Evolutionary conservation across 2,797 vertebrate species (phyloP).

Genomic region (Carapus acus): DNA sequence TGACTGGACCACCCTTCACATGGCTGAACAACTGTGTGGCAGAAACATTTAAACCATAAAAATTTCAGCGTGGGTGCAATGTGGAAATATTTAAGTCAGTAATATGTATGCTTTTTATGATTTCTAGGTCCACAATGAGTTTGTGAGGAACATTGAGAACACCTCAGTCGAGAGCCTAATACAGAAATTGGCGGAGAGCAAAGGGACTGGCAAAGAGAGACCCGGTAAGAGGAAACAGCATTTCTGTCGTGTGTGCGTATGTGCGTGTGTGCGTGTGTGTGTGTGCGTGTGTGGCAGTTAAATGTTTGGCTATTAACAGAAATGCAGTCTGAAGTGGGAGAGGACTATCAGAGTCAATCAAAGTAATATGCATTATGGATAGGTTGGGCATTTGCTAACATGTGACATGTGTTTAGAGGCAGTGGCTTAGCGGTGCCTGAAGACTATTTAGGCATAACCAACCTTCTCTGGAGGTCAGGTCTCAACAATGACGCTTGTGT

Average conservation of each 20-base stretch:
- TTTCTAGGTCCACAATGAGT: slow-evolving; percentile 87
- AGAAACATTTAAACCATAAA: too few species aligned
- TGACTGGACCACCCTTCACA: too few species aligned
- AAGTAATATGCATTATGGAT: slow-evolving; percentile 74
- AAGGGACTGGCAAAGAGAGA: slow-evolving; percentile 94
- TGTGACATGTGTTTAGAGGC: slow-evolving; percentile 67
- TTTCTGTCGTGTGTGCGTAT: too few species aligned
- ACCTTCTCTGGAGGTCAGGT: slow-evolving; percentile 67
- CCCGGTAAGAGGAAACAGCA: too few species aligned
- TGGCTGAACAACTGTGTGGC: too few species aligned
- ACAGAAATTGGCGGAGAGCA: slow-evolving; percentile 91
- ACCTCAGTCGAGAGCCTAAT: slow-evolving; percentile 92
- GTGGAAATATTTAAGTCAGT: too few species aligned
- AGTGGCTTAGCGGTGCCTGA: slow-evolving; percentile 53
- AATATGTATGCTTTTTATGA: slow-evolving; percentile 4
- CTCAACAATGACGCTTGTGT: slow-evolving; percentile 74
- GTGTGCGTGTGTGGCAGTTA: neutral
- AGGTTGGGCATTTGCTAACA: slow-evolving; percentile 72
- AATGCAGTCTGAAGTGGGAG: slow-evolving; percentile 61
- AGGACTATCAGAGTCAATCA: slow-evolving; percentile 70
- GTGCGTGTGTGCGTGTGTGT: neutral
- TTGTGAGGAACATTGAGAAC: slow-evolving; percentile 93
- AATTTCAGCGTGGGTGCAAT: too few species aligned
- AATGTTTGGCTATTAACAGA: slow-evolving; percentile 13
- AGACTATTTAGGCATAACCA: slow-evolving; percentile 66